These are phyloP conservation scores for Telmatherina bonti DNA, from an alignment of 2,797 vertebrate genomes.

Conservation along the genomic window DNA sequence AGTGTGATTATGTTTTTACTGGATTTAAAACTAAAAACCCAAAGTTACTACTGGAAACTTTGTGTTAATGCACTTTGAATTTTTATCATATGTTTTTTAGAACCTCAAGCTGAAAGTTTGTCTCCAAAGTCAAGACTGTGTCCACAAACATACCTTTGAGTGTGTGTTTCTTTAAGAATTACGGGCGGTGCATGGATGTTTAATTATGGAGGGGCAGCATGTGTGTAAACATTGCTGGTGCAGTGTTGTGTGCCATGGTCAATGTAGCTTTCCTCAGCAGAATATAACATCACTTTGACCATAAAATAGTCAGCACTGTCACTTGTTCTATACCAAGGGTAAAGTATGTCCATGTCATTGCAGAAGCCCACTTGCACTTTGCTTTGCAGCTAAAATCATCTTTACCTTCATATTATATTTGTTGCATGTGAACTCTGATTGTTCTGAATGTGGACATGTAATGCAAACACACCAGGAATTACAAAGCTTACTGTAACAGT, in stretches of 20 bases:
- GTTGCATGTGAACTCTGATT: background rate
- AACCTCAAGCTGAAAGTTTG: background rate
- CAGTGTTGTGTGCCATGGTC: background rate
- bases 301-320: slow-evolving; percentile 4
- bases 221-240: background rate
- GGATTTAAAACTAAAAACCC: too few relatives aligned
- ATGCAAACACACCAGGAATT: slow-evolving; percentile 3
- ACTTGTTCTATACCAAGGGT: background rate
- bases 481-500: slow-evolving; percentile 20
- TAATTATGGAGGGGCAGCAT: background rate
- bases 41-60: too few relatives aligned
- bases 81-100: too few relatives aligned
- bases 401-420: background rate
- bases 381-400: background rate
- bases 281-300: background rate
- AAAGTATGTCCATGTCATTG: background rate
- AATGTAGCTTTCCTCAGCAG: slow-evolving; percentile 3
- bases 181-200: background rate
- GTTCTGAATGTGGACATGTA: background rate
- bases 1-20: too few relatives aligned
- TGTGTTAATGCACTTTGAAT: too few relatives aligned
- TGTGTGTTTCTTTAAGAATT: background rate
- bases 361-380: background rate
- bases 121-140: background rate
- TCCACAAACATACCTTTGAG: background rate